Evolutionary conservation across 2,113 vertebrate species (phyloP).

Genomic region (Corydoras maculifer): DNA sequence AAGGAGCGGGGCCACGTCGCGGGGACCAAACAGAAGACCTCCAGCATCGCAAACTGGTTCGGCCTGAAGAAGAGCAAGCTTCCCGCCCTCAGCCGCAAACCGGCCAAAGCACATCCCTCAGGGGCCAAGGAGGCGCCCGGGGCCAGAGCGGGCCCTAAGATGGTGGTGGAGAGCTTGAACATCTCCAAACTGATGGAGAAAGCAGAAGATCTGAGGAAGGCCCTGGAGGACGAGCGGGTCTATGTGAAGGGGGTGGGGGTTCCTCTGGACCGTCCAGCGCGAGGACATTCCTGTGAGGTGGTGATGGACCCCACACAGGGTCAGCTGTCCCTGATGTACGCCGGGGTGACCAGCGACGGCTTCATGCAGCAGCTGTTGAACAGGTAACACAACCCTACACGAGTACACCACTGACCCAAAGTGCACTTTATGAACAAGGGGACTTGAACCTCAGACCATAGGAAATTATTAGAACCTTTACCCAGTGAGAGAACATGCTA

Average conservation of each 20-base stretch:
- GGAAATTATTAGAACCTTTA: too few relatives aligned
- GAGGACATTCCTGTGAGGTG: conserved; percentile 67
- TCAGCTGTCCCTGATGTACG: conserved; percentile 81
- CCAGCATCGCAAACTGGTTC: conserved; percentile 91
- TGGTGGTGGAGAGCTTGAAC: conserved; percentile 78
- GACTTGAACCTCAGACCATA: too few relatives aligned
- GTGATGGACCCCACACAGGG: conserved; percentile 74
- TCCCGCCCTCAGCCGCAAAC: conserved; percentile 79
- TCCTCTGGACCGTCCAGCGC: conserved; percentile 68
- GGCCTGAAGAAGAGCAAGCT: conserved; percentile 89
- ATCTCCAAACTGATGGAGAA: conserved; percentile 96
- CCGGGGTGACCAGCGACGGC: conserved; percentile 78
- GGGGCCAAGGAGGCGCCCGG: conserved; percentile 66
- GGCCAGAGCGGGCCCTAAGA: conserved; percentile 65
- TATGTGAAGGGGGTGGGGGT: conserved; percentile 74
- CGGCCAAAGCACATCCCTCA: conserved; percentile 57
- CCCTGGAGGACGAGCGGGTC: conserved; percentile 85
- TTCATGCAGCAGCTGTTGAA: conserved; percentile 96
- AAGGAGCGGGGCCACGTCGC: conserved; percentile 66
- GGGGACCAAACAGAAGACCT: conserved; percentile 80
- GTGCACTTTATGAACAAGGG: too few relatives aligned
- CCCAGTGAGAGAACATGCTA: too few relatives aligned
- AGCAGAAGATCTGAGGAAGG: conserved; percentile 84
- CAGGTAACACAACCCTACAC: conserved; percentile 64
- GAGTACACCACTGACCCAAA: too few relatives aligned